Conservation (phyloP, 1,140 invertebrate genomes). For the Lithobius niger region DNA sequence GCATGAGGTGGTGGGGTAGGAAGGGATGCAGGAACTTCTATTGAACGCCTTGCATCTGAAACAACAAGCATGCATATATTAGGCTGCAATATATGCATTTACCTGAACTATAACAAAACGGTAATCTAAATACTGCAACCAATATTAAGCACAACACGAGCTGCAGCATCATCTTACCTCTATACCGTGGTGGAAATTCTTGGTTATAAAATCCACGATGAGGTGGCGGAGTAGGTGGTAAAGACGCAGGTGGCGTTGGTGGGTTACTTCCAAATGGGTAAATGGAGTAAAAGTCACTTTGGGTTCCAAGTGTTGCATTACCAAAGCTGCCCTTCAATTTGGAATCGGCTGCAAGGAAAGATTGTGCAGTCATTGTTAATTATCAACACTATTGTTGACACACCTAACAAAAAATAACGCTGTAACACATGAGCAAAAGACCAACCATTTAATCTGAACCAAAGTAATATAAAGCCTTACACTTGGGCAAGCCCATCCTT, state of each 20-base stretch:
- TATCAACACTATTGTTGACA: background rate
- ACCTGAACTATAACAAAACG: background rate
- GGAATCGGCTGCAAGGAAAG: conserved; percentile 42
- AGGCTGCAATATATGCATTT: background rate
- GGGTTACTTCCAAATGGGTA: conserved; percentile 64
- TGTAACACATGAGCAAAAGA: too few relatives aligned
- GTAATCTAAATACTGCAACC: too few relatives aligned
- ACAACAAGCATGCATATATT: background rate
- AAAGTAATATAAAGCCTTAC: too few relatives aligned
- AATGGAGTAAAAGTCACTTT: conserved; percentile 64
- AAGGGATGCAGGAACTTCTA: conserved; percentile 16
- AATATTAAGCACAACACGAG: too few relatives aligned
- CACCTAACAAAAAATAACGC: too few relatives aligned
- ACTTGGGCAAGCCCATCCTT: too few relatives aligned
- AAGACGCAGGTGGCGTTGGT: conserved; percentile 39
- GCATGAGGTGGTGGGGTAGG: conserved; percentile 26
- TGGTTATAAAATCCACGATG: conserved; percentile 77
- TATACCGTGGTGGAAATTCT: conserved; percentile 51
- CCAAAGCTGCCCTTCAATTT: conserved; percentile 66
- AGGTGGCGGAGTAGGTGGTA: conserved; percentile 40
- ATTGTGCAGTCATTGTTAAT: conserved; percentile 35
- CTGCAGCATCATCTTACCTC: conserved; percentile 8
- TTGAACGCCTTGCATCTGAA: background rate
- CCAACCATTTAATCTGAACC: too few relatives aligned
- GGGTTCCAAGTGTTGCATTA: conserved; percentile 47